Conservation (phyloP, 2,888 invertebrate genomes). For the Aporophyla lueneburgensis region DNA sequence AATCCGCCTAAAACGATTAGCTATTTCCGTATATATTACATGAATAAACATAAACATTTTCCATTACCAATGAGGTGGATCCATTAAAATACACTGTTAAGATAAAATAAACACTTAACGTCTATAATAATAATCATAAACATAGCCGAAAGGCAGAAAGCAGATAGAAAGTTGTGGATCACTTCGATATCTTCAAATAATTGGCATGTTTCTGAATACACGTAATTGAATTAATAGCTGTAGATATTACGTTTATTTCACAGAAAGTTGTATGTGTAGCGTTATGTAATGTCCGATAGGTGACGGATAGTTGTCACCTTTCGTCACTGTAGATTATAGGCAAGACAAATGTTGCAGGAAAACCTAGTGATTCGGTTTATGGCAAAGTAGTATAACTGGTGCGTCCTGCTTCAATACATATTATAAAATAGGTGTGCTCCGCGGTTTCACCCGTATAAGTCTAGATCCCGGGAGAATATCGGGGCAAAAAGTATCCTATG, state of each 20-base stretch:
- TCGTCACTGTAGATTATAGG: not conserved
- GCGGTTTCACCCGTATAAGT: too few relatives aligned
- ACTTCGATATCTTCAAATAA: conserved; percentile 53
- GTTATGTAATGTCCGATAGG: conserved; percentile 29
- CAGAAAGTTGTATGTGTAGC: conserved; percentile 25
- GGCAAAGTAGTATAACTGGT: conserved; percentile 26
- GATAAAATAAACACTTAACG: conserved; percentile 41
- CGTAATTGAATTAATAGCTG: conserved; percentile 44
- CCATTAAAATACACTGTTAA: conserved; percentile 32
- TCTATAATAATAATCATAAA: conserved; percentile 25
- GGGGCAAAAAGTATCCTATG: too few relatives aligned
- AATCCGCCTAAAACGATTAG: conserved; percentile 1
- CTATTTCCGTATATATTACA: conserved; percentile 16
- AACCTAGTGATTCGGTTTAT: conserved; percentile 12
- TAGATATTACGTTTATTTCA: conserved; percentile 44
- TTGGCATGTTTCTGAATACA: conserved; percentile 42
- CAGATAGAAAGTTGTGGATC: conserved; percentile 52
- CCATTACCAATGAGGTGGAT: conserved; percentile 21
- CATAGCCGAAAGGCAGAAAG: conserved; percentile 56
- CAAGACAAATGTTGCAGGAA: conserved; percentile 31
- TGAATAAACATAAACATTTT: conserved; percentile 23
- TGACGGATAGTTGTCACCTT: conserved; percentile 22
- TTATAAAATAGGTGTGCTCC: too few relatives aligned
- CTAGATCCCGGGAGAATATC: too few relatives aligned
- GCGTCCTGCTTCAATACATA: not conserved